Conservation (phyloP, 2,113 vertebrate species). For the Macaca nemestrina region DNA sequence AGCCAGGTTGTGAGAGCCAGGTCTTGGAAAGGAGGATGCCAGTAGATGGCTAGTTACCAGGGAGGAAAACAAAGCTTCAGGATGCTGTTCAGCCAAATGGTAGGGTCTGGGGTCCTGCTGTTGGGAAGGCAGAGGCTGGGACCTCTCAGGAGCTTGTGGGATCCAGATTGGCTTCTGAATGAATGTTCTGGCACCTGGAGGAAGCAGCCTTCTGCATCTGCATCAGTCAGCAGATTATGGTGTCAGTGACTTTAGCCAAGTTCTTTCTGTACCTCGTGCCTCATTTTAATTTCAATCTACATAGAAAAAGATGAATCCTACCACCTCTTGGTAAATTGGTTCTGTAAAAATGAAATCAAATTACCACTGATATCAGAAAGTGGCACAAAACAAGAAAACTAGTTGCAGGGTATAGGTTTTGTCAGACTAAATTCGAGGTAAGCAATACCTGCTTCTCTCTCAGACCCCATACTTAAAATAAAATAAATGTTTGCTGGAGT, state of each 20-base stretch:
- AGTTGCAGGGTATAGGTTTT: background rate
- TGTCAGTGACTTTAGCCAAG: background rate
- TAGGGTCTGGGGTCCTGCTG: too few relatives aligned
- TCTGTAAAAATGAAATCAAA: background rate
- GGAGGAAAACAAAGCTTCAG: background rate
- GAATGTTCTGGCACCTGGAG: too few relatives aligned
- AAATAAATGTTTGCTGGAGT: background rate
- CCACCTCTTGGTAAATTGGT: background rate
- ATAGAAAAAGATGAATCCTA: background rate
- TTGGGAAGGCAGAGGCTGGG: rapidly evolving
- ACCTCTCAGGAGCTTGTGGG: rapidly evolving
- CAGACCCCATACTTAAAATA: conserved; percentile 57
- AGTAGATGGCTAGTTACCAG: background rate
- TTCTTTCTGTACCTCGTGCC: background rate
- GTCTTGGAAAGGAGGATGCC: background rate
- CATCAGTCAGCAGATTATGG: rapidly evolving
- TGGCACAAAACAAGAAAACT: background rate
- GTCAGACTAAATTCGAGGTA: background rate
- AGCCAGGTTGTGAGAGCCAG: background rate
- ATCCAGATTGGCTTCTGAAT: background rate
- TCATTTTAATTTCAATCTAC: background rate
- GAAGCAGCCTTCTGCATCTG: background rate
- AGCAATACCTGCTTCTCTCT: conserved; percentile 4
- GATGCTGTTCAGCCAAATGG: too few relatives aligned
- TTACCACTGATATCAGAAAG: background rate